Evolutionary conservation across 2,113 vertebrate species (phyloP), one percentile per base, ranked within the genome.

Genomic region (Phalacrocorax brasilianus): DNA sequence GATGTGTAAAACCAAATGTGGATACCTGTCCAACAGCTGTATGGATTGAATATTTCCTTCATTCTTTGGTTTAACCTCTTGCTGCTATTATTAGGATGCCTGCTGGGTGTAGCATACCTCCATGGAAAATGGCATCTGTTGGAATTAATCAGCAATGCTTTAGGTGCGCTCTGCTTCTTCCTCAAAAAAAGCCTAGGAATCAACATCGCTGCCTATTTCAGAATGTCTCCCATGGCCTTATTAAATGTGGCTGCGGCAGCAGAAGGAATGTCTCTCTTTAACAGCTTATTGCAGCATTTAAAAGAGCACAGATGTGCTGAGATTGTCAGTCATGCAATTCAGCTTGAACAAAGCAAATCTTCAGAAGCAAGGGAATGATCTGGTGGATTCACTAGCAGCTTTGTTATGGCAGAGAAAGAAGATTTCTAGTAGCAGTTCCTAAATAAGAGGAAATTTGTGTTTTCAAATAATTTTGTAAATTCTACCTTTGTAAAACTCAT

Each of bases 181-280:
- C n/a, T 47, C 58, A 75, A 49, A 89, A 88, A 91, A 83, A 13
- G 3, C 16, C 22, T 56, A 85, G 56, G 65, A 74, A 84, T 81
- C 71, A 95, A 90, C 88, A 72, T 14, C 35, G 23, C 45, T 94
- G 52, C 47, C 38, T 83, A 38, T 77, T 95, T 83, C 78, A 3
- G 11, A 77, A 90, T 74, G 68, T 83, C 63, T 96, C 62, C 47
- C 45, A 81, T 71, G 38, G 47, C 44, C 85, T 88, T 94, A 72
- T 94, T 93, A 91, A 89, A 79, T 52, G 75, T 86, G 40, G 10
- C 44, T 88, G 77, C 44, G n/a, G 74, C 63, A 90, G 71, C 55
- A 95, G 74, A 95, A 91, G 59, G 35, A 91, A 28, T 53, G 17
- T 70, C 59, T 89, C 72, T 80, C 38, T 94, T 85, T 74, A 91